Evolutionary conservation across 2,113 vertebrate species (phyloP).

Genomic region (Colinus virginianus): DNA sequence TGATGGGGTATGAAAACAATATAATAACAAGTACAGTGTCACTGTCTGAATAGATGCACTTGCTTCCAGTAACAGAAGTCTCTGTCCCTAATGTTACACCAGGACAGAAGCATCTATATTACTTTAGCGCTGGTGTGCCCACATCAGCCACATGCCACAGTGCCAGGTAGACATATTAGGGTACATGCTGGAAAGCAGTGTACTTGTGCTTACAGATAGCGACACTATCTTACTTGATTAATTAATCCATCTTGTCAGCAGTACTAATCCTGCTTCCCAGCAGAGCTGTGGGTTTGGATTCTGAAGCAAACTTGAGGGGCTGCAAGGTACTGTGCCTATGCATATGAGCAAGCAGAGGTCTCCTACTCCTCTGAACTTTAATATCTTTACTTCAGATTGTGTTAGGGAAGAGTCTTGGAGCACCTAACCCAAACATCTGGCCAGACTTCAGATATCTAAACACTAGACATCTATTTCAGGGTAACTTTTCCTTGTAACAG

Average conservation of each 20-base stretch:
- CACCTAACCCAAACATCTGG: neutral
- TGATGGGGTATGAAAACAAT: neutral
- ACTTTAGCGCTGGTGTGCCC: neutral
- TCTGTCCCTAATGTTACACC: neutral
- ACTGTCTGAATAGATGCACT: neutral
- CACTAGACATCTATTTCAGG: neutral
- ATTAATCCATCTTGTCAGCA: neutral
- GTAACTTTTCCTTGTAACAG: neutral
- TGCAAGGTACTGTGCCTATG: neutral
- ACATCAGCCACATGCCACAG: rapidly evolving
- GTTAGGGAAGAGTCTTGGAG: neutral
- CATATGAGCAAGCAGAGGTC: neutral
- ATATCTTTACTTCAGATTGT: neutral
- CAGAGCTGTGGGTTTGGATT: neutral
- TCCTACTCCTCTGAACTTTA: neutral
- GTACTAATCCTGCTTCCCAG: neutral
- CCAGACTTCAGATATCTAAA: neutral
- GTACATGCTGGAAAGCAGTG: neutral
- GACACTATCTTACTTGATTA: neutral
- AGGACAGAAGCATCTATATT: neutral
- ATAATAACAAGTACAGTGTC: neutral
- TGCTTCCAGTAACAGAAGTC: neutral
- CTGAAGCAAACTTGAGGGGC: neutral
- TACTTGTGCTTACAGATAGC: neutral
- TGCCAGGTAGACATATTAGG: rapidly evolving